Percentiles rank a stretch among this genome's conserved stretches.
Conservation (phyloP, 92 coral and sea anemone genomes). For the Galaxea fascicularis region DNA sequence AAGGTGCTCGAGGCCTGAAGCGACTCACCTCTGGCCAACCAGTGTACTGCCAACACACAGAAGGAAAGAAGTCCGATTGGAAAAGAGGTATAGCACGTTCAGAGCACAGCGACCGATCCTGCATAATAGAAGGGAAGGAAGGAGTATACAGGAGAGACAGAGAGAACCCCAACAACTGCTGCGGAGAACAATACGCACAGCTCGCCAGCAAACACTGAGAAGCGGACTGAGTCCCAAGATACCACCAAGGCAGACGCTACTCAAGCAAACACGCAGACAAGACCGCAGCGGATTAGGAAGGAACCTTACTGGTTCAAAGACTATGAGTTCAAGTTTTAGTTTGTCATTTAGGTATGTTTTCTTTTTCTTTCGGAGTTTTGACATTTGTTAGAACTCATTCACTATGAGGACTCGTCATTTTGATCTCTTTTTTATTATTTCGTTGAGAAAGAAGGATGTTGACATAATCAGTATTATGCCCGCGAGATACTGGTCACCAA, state of each 20-base stretch:
- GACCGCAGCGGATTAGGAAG: not conserved
- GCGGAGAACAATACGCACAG: not conserved
- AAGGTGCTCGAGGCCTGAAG: conserved; percentile 32
- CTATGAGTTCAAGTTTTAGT: not conserved
- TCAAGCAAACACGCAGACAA: conserved; percentile 7
- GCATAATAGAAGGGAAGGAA: conserved; percentile 23
- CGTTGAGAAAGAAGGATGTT: too few species aligned
- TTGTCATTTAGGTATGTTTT: too few species aligned
- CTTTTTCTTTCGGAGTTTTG: too few species aligned
- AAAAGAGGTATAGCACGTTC: conserved; percentile 24
- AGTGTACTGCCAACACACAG: conserved; percentile 35
- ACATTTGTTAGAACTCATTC: too few species aligned
- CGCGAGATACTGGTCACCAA: too few species aligned
- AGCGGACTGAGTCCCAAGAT: conserved; percentile 2
- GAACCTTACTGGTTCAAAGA: conserved; percentile 24
- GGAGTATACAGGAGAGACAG: conserved; percentile 45
- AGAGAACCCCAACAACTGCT: not conserved
- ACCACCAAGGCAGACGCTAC: not conserved
- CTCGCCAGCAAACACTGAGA: not conserved
- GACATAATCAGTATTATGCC: too few species aligned
- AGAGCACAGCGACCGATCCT: conserved; percentile 24
- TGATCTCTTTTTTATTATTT: not conserved
- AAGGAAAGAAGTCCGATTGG: conserved; percentile 20
- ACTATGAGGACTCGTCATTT: too few species aligned
- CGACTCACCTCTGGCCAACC: conserved; percentile 18